Base-by-base conservation (phyloP, 2,888 invertebrate species). In the Baccha elongata region DNA sequence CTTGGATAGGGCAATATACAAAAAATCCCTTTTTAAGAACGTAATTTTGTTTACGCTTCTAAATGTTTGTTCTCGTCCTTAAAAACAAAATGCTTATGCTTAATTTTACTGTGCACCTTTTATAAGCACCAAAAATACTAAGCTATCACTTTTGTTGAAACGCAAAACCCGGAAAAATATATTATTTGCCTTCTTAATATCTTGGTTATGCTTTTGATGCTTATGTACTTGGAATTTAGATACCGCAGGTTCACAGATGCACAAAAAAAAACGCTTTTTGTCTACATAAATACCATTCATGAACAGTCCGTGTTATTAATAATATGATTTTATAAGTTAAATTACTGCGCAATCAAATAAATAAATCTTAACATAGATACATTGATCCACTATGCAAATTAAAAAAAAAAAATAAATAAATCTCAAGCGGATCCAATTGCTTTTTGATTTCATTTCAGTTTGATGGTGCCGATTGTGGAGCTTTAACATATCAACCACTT, bases 381-480 rank as follows among this genome's bases (percentile, higher is more conserved):
- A n/a, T 0, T n/a, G 29, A 11, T 40, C 35, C 50, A 52, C 29
- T n/a, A n/a, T 81, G 71, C 55, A 67, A 48, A 71, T 53, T 32
- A 7, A 32, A 32, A 64, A 64, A 52, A n/a, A 29, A 42, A 48
- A 48, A 21, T 64, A 69, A 73, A 73, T 64, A 58, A 23, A 58
- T 23, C 40, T 40, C 55, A 74, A 65, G 23, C 64, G 65, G 48
- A 72, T 15, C 48, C 44, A 74, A 79, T 65, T 44, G 68, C 74
- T 78, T 78, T 60, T 83, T 67, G 84, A 85, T 87, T 55, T 85
- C 81, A 78, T 86, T 88, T 81, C 89, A 90, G 90, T 90, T 89
- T 86, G 90, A 90, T 87, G 88, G 89, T 88, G 89, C 89, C 87
- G 90, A 90, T 85, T 88, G 89, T 87, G 89, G 88, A 84, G 86